A percentile compares a stretch with the other conserved stretches of the same genome.
Conservation (phyloP, 1,140 invertebrate genomes). For the Aphaenogaster ashmeadi region DNA sequence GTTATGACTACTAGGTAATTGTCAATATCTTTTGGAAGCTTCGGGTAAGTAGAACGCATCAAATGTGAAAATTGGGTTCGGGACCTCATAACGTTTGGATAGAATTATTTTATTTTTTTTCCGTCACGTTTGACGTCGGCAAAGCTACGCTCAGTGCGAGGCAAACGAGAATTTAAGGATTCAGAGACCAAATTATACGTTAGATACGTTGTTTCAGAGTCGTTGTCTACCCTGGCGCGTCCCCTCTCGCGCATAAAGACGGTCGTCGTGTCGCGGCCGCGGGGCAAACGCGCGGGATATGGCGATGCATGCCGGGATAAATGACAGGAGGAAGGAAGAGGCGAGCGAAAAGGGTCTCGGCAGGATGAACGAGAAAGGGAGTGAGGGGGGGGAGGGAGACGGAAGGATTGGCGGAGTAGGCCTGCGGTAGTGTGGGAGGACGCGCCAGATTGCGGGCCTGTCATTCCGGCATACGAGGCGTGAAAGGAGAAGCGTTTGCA, state of each 20-base stretch:
- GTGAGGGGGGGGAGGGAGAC: not conserved
- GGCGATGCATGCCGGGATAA: conserved; percentile 61
- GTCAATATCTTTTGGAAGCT: not conserved
- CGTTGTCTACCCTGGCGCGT: conserved; percentile 46
- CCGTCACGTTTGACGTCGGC: conserved; percentile 5
- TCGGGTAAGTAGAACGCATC: not conserved
- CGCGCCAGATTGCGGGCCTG: conserved; percentile 76
- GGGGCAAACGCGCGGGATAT: conserved; percentile 57
- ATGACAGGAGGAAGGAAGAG: conserved; percentile 70
- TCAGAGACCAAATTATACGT: conserved; percentile 56
- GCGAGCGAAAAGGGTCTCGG: conserved; percentile 51
- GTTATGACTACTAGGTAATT: not conserved
- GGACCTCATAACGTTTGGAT: not conserved
- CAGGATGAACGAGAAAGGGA: conserved; percentile 11
- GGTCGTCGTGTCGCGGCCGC: conserved; percentile 52
- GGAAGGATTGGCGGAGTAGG: conserved; percentile 62
- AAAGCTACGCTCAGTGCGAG: not conserved
- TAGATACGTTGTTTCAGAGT: conserved; percentile 48
- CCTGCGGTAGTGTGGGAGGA: conserved; percentile 73
- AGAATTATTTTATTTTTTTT: not conserved
- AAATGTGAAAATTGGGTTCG: not conserved
- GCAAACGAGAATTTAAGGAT: conserved; percentile 42
- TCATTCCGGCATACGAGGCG: conserved; percentile 74
- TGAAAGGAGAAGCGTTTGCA: conserved; percentile 74
- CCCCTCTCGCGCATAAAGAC: conserved; percentile 50